A percentile compares a stretch with the other conserved stretches of the same genome.
These are phyloP conservation scores for Capricornis sumatraensis DNA, from an alignment of 2,113 vertebrate genomes.

Conservation along the genomic window DNA sequence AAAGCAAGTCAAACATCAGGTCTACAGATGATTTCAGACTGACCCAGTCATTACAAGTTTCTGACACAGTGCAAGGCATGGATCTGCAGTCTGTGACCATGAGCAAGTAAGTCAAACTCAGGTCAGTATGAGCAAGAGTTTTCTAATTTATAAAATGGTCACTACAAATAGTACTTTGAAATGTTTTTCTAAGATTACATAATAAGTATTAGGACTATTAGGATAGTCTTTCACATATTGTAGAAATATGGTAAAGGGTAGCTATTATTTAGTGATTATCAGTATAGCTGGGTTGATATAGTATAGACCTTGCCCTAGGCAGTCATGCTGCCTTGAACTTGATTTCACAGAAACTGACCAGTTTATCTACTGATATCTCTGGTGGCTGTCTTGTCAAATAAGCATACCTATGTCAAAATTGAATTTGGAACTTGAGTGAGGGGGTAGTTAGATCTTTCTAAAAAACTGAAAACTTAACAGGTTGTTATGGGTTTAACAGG, in stretches of 20 bases:
- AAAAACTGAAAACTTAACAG: background rate
- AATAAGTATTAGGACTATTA: background rate
- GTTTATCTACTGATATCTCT: background rate
- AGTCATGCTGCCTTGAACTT: background rate
- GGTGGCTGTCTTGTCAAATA: background rate
- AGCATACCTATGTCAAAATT: background rate
- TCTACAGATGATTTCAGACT: background rate
- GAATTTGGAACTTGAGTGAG: background rate
- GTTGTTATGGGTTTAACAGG: background rate
- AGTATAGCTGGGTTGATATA: background rate
- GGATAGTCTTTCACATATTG: background rate
- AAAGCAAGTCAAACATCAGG: background rate
- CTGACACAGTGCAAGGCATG: background rate
- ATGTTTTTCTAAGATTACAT: background rate
- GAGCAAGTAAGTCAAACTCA: background rate
- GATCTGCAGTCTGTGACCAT: background rate
- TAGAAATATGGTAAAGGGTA: background rate
- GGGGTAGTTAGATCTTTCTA: background rate
- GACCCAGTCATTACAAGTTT: background rate
- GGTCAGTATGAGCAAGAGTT: background rate
- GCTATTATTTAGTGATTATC: background rate
- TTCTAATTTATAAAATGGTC: background rate
- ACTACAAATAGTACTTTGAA: background rate
- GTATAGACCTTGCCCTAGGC: background rate
- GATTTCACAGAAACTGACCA: background rate